Evolutionary conservation across 2,113 vertebrate species (phyloP), one percentile per base, ranked within the genome.

Genomic region (Hydrolagus affinis): DNA sequence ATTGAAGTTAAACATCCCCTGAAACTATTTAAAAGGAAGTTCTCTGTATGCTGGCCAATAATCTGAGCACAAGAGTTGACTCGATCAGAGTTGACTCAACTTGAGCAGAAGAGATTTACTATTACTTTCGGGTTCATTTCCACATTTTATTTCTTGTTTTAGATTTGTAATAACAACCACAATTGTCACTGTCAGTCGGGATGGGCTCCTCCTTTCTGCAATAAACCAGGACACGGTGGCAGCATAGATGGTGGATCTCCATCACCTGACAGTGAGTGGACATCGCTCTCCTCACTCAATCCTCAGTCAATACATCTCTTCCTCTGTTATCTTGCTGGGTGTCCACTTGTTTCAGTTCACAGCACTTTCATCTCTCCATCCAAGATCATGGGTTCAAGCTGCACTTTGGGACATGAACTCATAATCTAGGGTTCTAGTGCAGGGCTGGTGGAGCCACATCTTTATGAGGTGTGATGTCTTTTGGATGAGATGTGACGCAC

Each of bases 161-260:
- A 99, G 98, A 90, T 96, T 78, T 99, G 98, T 91, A 99, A 99
- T 91, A 99, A 98, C 90, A 97, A 97, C 89, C 94, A 94, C 86
- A 96, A 99, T 90, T 99, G 97, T 88, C 97, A 99, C 89, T 99
- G 98, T 86, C 70, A 92, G 59, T 57, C 30, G 0, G 96, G 96
- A 28, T 99, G 98, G 98, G 94, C 94, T 0, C 98, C 98, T 1
- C 98, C 97, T 0, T 92, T 92, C 88, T 99, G 98, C 87, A 89
- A 90, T 86, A 90, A 92, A 8, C 71, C 74, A 0, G 98, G 98
- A n/a, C 88, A 88, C 0, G 98, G 98, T 14, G 98, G 98, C 21
- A 99, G 98, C 86, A 14, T 95, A 0, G 96, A 99, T 90, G 98
- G 98, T n/a, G 98, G 97, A 12, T 95, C 96, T 1, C 92, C 95